Conservation (phyloP, 1,140 invertebrate species). For the Dicyema japonicum region DNA sequence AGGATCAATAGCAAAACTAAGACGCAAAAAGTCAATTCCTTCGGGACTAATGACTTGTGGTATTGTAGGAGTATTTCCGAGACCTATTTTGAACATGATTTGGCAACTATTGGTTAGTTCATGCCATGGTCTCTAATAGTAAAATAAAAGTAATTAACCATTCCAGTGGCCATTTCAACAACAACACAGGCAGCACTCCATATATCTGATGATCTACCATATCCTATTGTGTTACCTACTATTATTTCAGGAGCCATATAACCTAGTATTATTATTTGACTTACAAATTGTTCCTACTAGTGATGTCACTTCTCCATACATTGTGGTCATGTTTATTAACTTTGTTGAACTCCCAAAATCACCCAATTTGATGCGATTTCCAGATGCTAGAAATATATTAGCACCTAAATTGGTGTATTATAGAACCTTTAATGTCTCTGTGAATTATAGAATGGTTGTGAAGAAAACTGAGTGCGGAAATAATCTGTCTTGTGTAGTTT, state of each 20-base stretch:
- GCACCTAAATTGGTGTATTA: no score
- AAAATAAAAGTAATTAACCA: no score
- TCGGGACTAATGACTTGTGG: no score
- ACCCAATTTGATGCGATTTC: slow-evolving; percentile 14
- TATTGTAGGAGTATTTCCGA: no score
- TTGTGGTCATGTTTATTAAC: slow-evolving; percentile 14
- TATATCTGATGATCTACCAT: slow-evolving; percentile 38
- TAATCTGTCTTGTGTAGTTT: slow-evolving; percentile 42
- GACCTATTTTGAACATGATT: slow-evolving; percentile 19
- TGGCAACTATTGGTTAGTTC: slow-evolving; percentile 14
- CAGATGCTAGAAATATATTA: slow-evolving; percentile 15
- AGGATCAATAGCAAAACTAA: slow-evolving; percentile 59
- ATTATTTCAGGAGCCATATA: slow-evolving; percentile 33
- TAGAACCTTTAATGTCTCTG: slow-evolving; percentile 61
- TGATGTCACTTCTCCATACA: slow-evolving; percentile 13
- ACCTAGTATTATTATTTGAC: slow-evolving; percentile 8
- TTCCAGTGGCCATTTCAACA: slow-evolving; percentile 91
- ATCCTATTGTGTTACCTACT: slow-evolving; percentile 8
- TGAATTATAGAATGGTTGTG: slow-evolving; percentile 96
- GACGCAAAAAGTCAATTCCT: slow-evolving; percentile 26
- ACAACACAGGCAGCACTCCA: slow-evolving; percentile 91
- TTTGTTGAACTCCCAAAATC: slow-evolving; percentile 19
- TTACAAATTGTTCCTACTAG: slow-evolving; percentile 15
- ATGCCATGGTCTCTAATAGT: slow-evolving; percentile 30
- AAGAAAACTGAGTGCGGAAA: slow-evolving; percentile 35